A percentile compares a stretch with the other conserved stretches of the same genome.
Evolutionary conservation across 2,113 vertebrate species (phyloP).

Genomic region (Hoplias malabaricus): DNA sequence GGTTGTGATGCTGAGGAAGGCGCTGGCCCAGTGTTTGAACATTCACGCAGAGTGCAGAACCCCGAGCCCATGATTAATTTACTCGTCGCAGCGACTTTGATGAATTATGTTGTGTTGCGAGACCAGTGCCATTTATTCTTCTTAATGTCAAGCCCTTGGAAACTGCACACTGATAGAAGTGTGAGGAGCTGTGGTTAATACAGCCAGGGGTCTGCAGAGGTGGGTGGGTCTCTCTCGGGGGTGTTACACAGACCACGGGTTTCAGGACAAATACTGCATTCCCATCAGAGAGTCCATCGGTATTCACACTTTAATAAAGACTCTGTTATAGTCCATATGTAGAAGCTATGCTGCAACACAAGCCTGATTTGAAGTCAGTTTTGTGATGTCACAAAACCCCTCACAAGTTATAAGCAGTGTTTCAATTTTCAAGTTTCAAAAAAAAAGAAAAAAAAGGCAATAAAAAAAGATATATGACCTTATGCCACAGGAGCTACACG

Average conservation of each 20-base stretch:
- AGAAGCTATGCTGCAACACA: too few relatives aligned
- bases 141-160: constrained; percentile 53
- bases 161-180: constrained; percentile 47
- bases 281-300: background rate
- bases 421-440: too few relatives aligned
- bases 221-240: background rate
- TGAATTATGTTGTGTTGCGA: constrained; percentile 49
- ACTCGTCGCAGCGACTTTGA: constrained; percentile 49
- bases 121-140: constrained; percentile 53
- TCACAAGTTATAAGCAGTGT: too few relatives aligned
- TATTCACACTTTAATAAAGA: background rate
- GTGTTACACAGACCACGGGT: background rate
- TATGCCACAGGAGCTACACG: background rate
- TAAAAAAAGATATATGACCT: background rate
- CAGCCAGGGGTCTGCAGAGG: constrained; percentile 32
- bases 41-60: constrained; percentile 46
- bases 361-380: too few relatives aligned
- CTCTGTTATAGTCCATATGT: too few relatives aligned
- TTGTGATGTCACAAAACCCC: too few relatives aligned
- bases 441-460: background rate
- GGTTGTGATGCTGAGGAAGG: constrained; percentile 21
- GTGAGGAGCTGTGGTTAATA: constrained; percentile 39
- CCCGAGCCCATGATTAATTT: constrained; percentile 40
- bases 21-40: constrained; percentile 44
- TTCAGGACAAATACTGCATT: background rate